Base-by-base conservation (phyloP, 2,888 invertebrate genomes). In the Euplagia quadripunctaria region DNA sequence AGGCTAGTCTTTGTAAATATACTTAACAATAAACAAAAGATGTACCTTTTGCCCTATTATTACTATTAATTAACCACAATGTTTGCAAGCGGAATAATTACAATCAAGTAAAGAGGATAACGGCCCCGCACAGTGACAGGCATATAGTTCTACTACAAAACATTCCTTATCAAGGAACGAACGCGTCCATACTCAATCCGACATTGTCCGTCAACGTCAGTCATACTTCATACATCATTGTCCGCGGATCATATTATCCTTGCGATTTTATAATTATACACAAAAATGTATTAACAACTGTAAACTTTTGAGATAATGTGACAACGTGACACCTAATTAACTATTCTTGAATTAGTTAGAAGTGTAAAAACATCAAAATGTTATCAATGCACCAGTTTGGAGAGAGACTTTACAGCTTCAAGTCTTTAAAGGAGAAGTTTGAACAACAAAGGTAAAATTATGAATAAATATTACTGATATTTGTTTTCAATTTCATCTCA, bases 351-450 rank as follows among this genome's bases (percentile, higher is more conserved):
- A 68, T 58, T 77, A 65, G 75, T 70, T 76, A 72, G 41, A 76
- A 75, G 81, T 85, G 83, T 83, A 67, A 79, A 83, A 74, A 66
- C 74, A 76, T n/a, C 77, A 91, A 88, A 86, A 94, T 95, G 93
- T 83, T 95, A 81, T 92, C 94, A 5, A 82, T 93, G 72, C 86
- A 93, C 17, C 84, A 89, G 14, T 84, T 89, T 68, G 92, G 94
- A 12, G 93, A 94, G 58, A 89, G 95, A 73, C 91, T 93, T 68
- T 95, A 86, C 80, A 94, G 88, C 82, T 96, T 96, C 80, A 91
- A 94, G 75, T 91, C 89, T 75, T 82, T 95, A 49, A 95, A 93
- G 85, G 94, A 95, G 70, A 91, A 92, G 83, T 96, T 96, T 87
- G 95, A 96, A 82, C 76, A 88, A 76, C 78, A 88, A 75, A 95